These are phyloP conservation scores for Aricia agestis DNA, from an alignment of 1,140 invertebrate species.

Conservation along the genomic window DNA sequence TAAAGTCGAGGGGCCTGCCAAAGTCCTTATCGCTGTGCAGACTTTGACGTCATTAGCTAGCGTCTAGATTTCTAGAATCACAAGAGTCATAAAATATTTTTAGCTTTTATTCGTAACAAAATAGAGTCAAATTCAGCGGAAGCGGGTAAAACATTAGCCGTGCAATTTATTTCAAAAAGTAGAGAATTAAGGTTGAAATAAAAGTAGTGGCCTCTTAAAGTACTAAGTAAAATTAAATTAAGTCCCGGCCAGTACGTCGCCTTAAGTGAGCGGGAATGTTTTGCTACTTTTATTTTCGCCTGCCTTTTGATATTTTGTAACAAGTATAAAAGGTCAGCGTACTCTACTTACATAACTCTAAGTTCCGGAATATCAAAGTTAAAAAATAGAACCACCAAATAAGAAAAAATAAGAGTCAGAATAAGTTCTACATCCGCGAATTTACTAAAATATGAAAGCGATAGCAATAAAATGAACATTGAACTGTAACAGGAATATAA, in stretches of 20 bases:
- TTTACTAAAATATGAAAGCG: too few species aligned
- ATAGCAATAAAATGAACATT: background rate
- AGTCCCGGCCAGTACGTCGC: conserved; percentile 7
- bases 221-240: conserved; percentile 14
- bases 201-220: conserved; percentile 9
- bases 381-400: too few species aligned
- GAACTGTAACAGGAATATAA: background rate
- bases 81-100: background rate
- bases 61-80: background rate
- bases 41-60: background rate
- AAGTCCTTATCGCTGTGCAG: background rate
- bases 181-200: conserved; percentile 15
- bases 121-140: background rate
- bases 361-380: too few species aligned
- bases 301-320: conserved; percentile 8
- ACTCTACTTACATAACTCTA: too few species aligned
- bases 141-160: conserved; percentile 3
- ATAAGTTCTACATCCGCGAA: too few species aligned
- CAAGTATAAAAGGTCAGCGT: background rate
- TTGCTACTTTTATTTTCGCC: conserved; percentile 1
- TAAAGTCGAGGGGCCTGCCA: background rate
- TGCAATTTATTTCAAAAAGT: conserved; percentile 5
- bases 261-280: conserved; percentile 11
- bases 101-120: background rate
- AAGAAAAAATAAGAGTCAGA: too few species aligned